Conservation (phyloP, 2,113 vertebrate genomes). For the Mola mola region DNA sequence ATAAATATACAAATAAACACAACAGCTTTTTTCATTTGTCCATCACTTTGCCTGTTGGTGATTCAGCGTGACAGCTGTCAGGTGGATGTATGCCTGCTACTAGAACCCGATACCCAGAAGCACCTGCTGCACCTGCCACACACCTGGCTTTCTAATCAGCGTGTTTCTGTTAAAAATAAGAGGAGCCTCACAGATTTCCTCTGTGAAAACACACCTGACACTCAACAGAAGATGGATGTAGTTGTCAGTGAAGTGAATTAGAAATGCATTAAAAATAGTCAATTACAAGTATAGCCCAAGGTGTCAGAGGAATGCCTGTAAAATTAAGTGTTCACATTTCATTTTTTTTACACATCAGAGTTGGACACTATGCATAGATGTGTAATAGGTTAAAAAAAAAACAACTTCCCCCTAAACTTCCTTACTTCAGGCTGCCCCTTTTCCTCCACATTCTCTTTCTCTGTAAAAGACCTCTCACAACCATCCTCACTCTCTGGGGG, state of each 20-base stretch:
- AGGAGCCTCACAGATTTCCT: slow-evolving; percentile 23
- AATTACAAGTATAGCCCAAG: slow-evolving; percentile 42
- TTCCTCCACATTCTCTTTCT: slow-evolving; percentile 45
- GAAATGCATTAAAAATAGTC: slow-evolving; percentile 43
- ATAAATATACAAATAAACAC: slow-evolving; percentile 5
- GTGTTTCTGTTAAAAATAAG: slow-evolving; percentile 62
- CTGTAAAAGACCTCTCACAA: slow-evolving; percentile 60
- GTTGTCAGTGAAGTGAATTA: slow-evolving; percentile 37
- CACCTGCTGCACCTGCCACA: slow-evolving; percentile 78
- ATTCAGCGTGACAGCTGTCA: slow-evolving; percentile 64
- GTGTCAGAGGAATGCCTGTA: slow-evolving; percentile 6
- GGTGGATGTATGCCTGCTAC: slow-evolving; percentile 53
- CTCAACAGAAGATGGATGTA: slow-evolving; percentile 1
- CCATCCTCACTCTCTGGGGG: slow-evolving; percentile 74
- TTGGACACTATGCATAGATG: slow-evolving; percentile 37
- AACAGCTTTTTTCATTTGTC: slow-evolving; percentile 33
- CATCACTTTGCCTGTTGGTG: slow-evolving; percentile 29
- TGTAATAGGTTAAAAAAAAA: slow-evolving; percentile 21
- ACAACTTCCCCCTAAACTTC: slow-evolving; percentile 40
- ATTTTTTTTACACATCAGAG: slow-evolving; percentile 29
- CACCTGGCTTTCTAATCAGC: slow-evolving; percentile 78
- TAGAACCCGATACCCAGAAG: slow-evolving; percentile 73
- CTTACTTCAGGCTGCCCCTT: slow-evolving; percentile 50
- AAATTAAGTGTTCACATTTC: slow-evolving; percentile 37
- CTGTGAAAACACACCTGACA: slow-evolving; percentile 5